Conservation (phyloP, 2,888 invertebrate species). For the Pogonocherus hispidulus region DNA sequence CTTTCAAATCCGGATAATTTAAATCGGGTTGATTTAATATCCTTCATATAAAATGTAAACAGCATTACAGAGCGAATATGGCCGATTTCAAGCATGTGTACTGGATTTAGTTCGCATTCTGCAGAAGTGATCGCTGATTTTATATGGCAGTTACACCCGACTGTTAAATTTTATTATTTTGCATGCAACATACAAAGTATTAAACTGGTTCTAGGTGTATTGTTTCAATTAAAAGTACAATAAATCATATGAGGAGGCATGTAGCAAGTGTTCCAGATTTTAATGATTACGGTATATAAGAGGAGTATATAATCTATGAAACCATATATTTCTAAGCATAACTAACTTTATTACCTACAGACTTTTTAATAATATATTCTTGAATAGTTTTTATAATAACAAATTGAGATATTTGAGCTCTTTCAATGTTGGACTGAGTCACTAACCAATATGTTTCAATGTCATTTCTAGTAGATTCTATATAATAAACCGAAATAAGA, state of each 20-base stretch:
- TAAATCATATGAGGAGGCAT: neutral
- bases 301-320: too few species aligned
- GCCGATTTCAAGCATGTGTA: conserved; percentile 45
- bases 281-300: too few species aligned
- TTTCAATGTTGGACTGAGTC: too few species aligned
- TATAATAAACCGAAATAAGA: too few species aligned
- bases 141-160: conserved; percentile 39
- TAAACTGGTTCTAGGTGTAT: conserved; percentile 17
- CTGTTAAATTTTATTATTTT: conserved; percentile 43
- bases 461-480: too few species aligned
- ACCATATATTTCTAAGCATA: too few species aligned
- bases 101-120: conserved; percentile 43
- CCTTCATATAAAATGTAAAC: conserved; percentile 43
- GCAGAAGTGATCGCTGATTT: conserved; percentile 43
- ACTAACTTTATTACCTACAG: too few species aligned
- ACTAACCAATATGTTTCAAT: too few species aligned
- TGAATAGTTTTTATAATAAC: neutral
- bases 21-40: conserved; percentile 35
- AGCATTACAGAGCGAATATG: conserved; percentile 41
- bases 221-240: conserved; percentile 29
- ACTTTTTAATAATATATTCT: too few species aligned
- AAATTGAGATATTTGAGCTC: neutral
- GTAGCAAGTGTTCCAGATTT: too few species aligned
- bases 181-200: conserved; percentile 39
- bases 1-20: conserved; percentile 24